Evolutionary conservation across 2,797 vertebrate species (phyloP), one percentile per base, ranked within the genome.

Genomic region (Lacerta bilineata): DNA sequence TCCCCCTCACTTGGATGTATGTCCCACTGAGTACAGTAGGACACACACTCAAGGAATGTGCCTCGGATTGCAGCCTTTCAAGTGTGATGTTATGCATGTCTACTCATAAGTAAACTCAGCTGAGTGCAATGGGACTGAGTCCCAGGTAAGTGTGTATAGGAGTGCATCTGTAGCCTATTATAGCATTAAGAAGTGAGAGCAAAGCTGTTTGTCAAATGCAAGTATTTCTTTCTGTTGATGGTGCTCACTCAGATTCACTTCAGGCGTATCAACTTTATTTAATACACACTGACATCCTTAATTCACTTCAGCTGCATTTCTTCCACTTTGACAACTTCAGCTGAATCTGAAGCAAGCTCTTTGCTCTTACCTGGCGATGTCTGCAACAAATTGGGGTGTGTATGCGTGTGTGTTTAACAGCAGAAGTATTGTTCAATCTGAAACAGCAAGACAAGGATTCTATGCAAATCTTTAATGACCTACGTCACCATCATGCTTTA

Each of bases 271-370:
- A 85, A 33, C 39, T 64, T 68, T 61, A 69, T 83, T 88, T 88
- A 83, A 83, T 83, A 13, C 74, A 55, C 64, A 20, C 41, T 77
- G 80, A 77, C 81, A 55, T 46, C 59, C 66, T 85, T 85, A 64
- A 77, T 85, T 85, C 74, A 43, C 74, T 78, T 77, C 74, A 46
- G 27, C 59, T 78, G 20, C 36, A 78, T 85, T 85, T 85, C 74
- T 68, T 77, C 17, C 17, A 15, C 27, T 66, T 66, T 64, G 36
- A 74, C 74, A 64, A 66, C 59, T 83, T 68, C 87, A 82, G 29
- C 39, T 82, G 25, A 81, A 85, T 81, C 8, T 25, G 41, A 82
- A 74, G 13, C 23, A 82, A 20, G 4, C 71, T 33, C 39, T 80
- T 87, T 80, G 66, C 68, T 80, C 80, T 36, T 36, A 80, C 9